Conservation (phyloP, 2,113 vertebrate genomes). For the Zosterops borbonicus region DNA sequence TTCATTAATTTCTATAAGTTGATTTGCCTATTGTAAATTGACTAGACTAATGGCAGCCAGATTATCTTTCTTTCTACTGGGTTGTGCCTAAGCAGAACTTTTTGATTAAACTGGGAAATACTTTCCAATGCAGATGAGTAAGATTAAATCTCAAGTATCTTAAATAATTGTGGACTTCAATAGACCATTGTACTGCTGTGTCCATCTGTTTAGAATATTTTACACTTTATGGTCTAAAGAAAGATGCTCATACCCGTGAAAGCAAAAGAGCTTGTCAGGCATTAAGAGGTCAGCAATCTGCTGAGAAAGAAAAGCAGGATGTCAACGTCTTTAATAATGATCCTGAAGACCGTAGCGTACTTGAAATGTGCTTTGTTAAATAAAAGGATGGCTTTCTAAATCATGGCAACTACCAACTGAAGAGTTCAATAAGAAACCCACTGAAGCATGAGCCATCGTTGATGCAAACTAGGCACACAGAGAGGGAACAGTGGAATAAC, state of each 20-base stretch:
- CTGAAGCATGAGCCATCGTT: not conserved
- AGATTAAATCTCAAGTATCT: not conserved
- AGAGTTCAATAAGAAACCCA: not conserved
- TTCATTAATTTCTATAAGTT: not conserved
- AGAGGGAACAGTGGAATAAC: not conserved
- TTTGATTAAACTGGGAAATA: not conserved
- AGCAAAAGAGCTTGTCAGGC: constrained; percentile 12
- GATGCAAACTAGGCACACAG: not conserved
- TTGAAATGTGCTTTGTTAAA: constrained; percentile 9
- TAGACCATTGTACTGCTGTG: not conserved
- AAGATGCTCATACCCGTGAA: constrained; percentile 13
- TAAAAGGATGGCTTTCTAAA: constrained; percentile 1
- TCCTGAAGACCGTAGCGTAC: not conserved
- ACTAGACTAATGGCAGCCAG: not conserved
- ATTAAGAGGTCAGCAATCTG: constrained; percentile 34
- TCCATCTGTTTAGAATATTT: constrained; percentile 51
- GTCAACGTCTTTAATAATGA: not conserved
- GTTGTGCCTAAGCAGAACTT: not conserved
- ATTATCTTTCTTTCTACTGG: not conserved
- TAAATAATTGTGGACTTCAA: not conserved
- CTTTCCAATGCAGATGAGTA: not conserved
- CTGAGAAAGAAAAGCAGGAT: constrained; percentile 14
- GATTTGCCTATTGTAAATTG: not conserved
- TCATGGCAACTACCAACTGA: not conserved
- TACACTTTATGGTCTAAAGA: constrained; percentile 10